Base-by-base conservation (phyloP, 2,113 vertebrate genomes). In the Alces alces region DNA sequence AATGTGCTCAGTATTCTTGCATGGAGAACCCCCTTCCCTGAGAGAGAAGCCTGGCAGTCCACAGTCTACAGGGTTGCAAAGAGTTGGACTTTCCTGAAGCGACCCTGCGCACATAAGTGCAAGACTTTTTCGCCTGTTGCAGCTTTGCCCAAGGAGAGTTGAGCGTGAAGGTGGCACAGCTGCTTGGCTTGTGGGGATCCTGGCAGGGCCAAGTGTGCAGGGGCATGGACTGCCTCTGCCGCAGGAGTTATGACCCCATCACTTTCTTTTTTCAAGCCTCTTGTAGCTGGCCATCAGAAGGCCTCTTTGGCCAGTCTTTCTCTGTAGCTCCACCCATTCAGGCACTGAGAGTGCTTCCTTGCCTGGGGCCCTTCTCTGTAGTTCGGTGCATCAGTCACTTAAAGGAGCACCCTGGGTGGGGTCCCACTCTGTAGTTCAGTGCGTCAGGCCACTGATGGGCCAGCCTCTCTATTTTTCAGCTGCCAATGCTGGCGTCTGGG, bases 401-500 rank as follows among this genome's bases (percentile, higher is more conserved):
- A 64, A 64, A 16, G 13, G 4, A 33, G 30, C 3, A 64, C 61
- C 61, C 15, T 64, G 61, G 33, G 15, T 17, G 15, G 15, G 15
- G 30, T 64, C 61, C 61, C 61, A 8, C 30, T 33, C 15, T n/a
- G 7, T 17, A 17, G 15, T n/a, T 64, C 61, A 64, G 4, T 64
- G 6, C 3, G 3, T n/a, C 61, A 64, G 30, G 61, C 3, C 0
- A 33, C 33, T 33, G 61, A 33, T 64, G 61, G 61, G 15, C 61
- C 30, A 64, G 30, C 30, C 60, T 61, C 55, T 58, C 30, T n/a
- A 33, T 64, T n/a, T 64, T n/a, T 64, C 61, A 64, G 61, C 30
- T 33, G 15, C 30, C 30, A 64, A 64, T 33, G 30, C 1, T 1
- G 3, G 15, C 0, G 0, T 33, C 7, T n/a, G 0, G 0, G 1